Conservation (phyloP, 2,888 invertebrate genomes). For the Parochlus steinenii region DNA sequence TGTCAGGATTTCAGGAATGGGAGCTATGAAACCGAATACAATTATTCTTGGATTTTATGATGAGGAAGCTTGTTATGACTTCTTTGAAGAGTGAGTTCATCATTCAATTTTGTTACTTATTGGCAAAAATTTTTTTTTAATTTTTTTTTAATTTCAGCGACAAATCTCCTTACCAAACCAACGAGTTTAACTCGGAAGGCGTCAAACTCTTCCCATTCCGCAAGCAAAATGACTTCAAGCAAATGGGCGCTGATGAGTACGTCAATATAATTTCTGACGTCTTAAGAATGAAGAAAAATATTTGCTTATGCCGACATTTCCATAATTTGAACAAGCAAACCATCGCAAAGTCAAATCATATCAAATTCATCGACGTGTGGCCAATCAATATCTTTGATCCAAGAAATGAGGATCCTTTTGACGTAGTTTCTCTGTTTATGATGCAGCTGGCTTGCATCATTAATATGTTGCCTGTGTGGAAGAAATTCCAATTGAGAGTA, state of each 20-base stretch:
- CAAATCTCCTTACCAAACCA: slow-evolving; percentile 42
- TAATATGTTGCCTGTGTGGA: slow-evolving; percentile 82
- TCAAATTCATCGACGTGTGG: slow-evolving; percentile 92
- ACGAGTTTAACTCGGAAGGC: slow-evolving; percentile 34
- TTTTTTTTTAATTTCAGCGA: slow-evolving; percentile 27
- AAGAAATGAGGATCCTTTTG: slow-evolving; percentile 62
- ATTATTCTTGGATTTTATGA: slow-evolving; percentile 91
- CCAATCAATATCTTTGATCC: slow-evolving; percentile 81
- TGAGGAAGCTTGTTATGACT: slow-evolving; percentile 52
- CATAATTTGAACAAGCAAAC: slow-evolving; percentile 62
- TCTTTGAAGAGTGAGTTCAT: slow-evolving; percentile 48
- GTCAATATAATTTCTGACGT: slow-evolving; percentile 76
- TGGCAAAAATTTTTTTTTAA: background rate
- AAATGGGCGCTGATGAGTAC: slow-evolving; percentile 45
- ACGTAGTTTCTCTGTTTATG: slow-evolving; percentile 85
- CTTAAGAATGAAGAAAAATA: slow-evolving; percentile 83
- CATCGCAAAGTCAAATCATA: slow-evolving; percentile 38
- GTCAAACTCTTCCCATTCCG: slow-evolving; percentile 37
- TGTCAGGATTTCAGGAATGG: slow-evolving; percentile 80
- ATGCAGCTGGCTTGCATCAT: slow-evolving; percentile 93
- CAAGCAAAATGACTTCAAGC: slow-evolving; percentile 29
- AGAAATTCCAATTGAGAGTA: slow-evolving; percentile 65
- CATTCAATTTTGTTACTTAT: background rate
- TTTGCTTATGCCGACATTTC: slow-evolving; percentile 87
- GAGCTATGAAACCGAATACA: slow-evolving; percentile 99